phyloP scores from a whole-genome alignment of 1,140 invertebrate genomes.

The Augochlora pura region DNA sequence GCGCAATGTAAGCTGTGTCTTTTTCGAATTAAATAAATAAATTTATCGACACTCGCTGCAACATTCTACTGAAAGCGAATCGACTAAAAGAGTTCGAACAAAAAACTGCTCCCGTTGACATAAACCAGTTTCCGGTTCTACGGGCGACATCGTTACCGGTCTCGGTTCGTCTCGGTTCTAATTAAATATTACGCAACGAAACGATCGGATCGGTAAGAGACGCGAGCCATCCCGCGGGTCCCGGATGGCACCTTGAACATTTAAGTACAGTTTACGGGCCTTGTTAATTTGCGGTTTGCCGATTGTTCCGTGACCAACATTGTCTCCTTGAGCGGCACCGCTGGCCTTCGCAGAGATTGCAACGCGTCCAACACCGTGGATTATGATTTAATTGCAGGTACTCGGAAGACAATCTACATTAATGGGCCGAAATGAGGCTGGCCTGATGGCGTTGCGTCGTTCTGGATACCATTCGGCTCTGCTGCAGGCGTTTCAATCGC shows the following conservation, averaged over 20 bases:
- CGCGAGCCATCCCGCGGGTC: too few species aligned
- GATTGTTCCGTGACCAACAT: not conserved
- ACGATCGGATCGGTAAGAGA: not conserved
- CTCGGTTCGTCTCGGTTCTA: too few species aligned
- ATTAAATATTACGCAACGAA: not conserved
- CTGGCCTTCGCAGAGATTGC: not conserved
- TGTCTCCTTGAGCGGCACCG: not conserved
- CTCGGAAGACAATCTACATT: not conserved
- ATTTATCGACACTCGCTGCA: too few species aligned
- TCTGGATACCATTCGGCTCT: not conserved
- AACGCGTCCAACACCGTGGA: not conserved
- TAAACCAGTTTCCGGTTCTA: too few species aligned
- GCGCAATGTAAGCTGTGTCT: too few species aligned
- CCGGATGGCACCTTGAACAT: not conserved
- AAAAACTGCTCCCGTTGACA: too few species aligned
- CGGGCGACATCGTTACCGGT: too few species aligned
- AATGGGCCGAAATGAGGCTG: not conserved
- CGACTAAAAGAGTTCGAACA: too few species aligned
- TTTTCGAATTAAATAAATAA: too few species aligned
- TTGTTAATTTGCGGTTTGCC: not conserved
- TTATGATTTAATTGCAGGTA: slow-evolving; percentile 1
- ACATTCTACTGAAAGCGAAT: too few species aligned
- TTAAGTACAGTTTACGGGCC: not conserved
- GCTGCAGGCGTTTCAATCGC: too few species aligned
- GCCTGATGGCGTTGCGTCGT: not conserved